Percentiles rank a stretch among this genome's conserved stretches.
Evolutionary conservation across 2,797 vertebrate genomes (phyloP).

Genomic region (Setipinna tenuifilis): DNA sequence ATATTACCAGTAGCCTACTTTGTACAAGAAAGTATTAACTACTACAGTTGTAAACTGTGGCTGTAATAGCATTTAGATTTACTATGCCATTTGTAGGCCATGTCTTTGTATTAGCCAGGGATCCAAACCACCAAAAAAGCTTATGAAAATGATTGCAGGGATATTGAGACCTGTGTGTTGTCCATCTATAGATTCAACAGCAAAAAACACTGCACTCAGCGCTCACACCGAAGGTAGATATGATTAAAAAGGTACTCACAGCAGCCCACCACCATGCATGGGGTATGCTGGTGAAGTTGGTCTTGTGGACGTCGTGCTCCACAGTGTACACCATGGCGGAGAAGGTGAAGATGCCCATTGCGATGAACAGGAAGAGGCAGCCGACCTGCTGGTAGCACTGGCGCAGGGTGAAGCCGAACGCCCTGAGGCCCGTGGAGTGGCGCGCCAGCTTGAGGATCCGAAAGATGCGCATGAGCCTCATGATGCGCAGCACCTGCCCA

Average conservation of each 20-base stretch:
- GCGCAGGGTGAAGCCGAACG: slow-evolving; percentile 80
- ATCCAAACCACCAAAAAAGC: no score
- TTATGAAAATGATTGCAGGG: no score
- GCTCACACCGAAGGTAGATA: no score
- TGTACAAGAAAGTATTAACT: no score
- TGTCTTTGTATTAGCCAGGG: no score
- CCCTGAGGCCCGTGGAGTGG: slow-evolving; percentile 78
- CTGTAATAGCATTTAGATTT: no score
- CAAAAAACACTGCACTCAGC: no score
- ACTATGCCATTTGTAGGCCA: no score
- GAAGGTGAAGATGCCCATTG: slow-evolving; percentile 82
- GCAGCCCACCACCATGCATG: slow-evolving; percentile 82
- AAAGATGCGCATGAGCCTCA: slow-evolving; percentile 81
- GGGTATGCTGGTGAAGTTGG: slow-evolving; percentile 81
- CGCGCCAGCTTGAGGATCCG: slow-evolving; percentile 80
- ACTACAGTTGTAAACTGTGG: no score
- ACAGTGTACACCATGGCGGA: slow-evolving; percentile 80
- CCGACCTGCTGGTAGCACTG: slow-evolving; percentile 84
- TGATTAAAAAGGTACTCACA: slow-evolving; percentile 63
- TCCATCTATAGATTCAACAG: no score
- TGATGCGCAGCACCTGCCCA: slow-evolving; percentile 77
- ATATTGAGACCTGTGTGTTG: no score
- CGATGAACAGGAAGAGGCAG: slow-evolving; percentile 81
- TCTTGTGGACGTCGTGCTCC: slow-evolving; percentile 78
- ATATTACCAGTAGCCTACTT: no score